These are phyloP conservation scores for Neomorphus geoffroyi DNA, from an alignment of 2,797 vertebrate genomes.

Conservation along the genomic window DNA sequence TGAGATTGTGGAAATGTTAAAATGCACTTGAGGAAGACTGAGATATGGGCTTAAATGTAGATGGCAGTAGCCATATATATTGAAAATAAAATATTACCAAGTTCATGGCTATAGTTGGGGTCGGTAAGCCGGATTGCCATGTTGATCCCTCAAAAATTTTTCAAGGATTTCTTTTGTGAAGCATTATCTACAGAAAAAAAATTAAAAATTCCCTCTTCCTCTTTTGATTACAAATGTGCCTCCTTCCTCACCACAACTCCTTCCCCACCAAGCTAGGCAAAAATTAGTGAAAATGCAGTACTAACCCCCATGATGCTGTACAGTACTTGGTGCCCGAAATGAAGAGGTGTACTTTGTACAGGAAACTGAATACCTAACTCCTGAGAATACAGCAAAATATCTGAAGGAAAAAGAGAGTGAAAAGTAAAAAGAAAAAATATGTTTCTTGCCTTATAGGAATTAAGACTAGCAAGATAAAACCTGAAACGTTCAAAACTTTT, in stretches of 20 bases:
- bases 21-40: background rate
- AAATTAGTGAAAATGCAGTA: background rate
- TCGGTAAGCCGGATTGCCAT: background rate
- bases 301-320: background rate
- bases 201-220: background rate
- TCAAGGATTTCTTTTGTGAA: background rate
- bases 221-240: background rate
- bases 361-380: background rate
- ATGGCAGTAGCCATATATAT: background rate
- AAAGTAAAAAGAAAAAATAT: background rate
- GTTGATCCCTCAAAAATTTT: background rate
- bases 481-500: background rate
- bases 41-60: background rate
- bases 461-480: background rate
- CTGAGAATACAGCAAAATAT: background rate
- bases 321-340: background rate
- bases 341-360: background rate
- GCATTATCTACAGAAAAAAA: background rate
- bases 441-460: background rate
- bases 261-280: background rate
- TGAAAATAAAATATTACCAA: background rate
- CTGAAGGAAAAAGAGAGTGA: background rate
- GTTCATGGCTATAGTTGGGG: background rate
- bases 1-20: background rate
- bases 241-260: background rate